phyloP scores from a whole-genome alignment of 2,888 invertebrate species.

The Troglohyphantes excavatus region DNA sequence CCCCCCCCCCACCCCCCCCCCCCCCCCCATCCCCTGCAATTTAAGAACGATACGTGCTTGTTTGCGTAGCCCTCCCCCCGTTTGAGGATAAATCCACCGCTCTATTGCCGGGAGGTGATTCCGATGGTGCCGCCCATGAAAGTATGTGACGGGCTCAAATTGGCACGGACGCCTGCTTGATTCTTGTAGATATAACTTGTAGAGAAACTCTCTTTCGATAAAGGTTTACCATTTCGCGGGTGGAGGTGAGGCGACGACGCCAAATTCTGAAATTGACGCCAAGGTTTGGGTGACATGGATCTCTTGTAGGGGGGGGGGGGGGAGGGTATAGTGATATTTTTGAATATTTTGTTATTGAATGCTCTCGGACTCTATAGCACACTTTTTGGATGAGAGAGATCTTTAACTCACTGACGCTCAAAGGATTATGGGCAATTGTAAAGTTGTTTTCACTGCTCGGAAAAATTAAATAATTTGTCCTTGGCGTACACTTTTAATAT shows the following conservation, averaged over 20 bases:
- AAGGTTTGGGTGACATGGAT: neutral
- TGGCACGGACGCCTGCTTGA: slow-evolving; percentile 67
- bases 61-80: slow-evolving; percentile 6
- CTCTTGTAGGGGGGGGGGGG: neutral
- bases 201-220: slow-evolving; percentile 51
- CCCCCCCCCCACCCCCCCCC: neutral
- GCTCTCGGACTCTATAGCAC: too few relatives aligned
- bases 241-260: slow-evolving; percentile 14
- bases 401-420: too few relatives aligned
- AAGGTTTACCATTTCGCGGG: slow-evolving; percentile 55
- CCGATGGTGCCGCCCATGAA: slow-evolving; percentile 27
- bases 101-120: slow-evolving; percentile 59
- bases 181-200: slow-evolving; percentile 73
- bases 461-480: too few relatives aligned
- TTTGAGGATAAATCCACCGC: slow-evolving; percentile 40
- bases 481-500: too few relatives aligned
- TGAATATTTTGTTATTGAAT: too few relatives aligned
- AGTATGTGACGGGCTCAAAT: slow-evolving; percentile 75
- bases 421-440: too few relatives aligned
- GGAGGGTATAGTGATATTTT: neutral
- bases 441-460: too few relatives aligned
- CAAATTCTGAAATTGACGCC: slow-evolving; percentile 22
- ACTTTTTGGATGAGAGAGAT: too few relatives aligned
- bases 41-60: slow-evolving; percentile 62
- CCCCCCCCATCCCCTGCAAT: slow-evolving; percentile 53